phyloP scores from a whole-genome alignment of 2,113 vertebrate species.

The Apeltes quadracus region DNA sequence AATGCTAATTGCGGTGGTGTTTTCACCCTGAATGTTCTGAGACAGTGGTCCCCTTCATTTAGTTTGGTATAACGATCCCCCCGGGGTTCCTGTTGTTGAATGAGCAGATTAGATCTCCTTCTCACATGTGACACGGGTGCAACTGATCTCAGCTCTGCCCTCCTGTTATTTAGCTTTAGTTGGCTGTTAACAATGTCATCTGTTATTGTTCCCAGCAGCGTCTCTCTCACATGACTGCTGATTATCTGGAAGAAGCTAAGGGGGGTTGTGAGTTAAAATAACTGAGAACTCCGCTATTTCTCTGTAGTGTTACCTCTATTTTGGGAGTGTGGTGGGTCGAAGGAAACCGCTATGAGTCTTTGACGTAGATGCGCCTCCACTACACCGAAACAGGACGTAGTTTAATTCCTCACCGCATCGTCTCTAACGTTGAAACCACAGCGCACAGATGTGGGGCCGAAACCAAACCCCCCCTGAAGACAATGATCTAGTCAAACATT shows the following conservation, averaged over 20 bases:
- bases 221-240: background rate
- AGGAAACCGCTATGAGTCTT: conserved; percentile 35
- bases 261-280: background rate
- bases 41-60: background rate
- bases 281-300: conserved; percentile 9
- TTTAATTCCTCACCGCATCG: conserved; percentile 23
- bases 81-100: background rate
- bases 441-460: conserved; percentile 58
- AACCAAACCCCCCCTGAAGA: conserved; percentile 36
- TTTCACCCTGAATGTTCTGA: conserved; percentile 7
- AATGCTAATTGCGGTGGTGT: conserved; percentile 28
- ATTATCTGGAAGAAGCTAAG: background rate
- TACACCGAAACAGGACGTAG: conserved; percentile 8
- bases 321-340: conserved; percentile 19
- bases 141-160: conserved; percentile 24
- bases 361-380: conserved; percentile 28
- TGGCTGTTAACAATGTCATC: background rate
- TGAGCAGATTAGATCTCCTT: conserved; percentile 50
- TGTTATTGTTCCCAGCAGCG: background rate
- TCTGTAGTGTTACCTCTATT: background rate
- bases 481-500: too few relatives aligned
- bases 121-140: conserved; percentile 13
- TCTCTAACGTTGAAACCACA: conserved; percentile 38
- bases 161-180: background rate
- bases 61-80: background rate